phyloP scores from a whole-genome alignment of 2,797 vertebrate species.

The Melanotaenia boesemani region DNA sequence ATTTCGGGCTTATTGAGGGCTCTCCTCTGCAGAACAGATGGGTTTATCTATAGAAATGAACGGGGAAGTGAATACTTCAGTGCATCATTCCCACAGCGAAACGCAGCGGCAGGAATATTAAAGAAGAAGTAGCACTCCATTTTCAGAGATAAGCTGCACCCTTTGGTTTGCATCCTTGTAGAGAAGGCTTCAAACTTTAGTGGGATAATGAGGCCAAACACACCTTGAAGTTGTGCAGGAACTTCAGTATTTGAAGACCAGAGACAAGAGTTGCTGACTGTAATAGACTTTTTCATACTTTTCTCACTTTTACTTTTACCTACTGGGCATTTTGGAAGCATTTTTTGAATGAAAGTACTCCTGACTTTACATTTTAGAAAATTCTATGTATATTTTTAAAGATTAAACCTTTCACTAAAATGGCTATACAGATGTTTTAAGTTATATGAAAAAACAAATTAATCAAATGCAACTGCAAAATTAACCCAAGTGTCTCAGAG shows the following conservation, averaged over 20 bases:
- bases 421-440: not conserved
- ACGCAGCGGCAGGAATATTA: not conserved
- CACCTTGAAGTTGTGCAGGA: slow-evolving; percentile 3
- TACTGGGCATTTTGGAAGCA: not conserved
- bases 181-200: not conserved
- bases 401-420: not conserved
- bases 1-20: slow-evolving; percentile 9
- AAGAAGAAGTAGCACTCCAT: not conserved
- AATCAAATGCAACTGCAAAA: not conserved
- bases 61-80: not conserved
- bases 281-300: no score
- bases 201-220: slow-evolving; percentile 5
- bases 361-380: not conserved
- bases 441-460: no score
- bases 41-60: not conserved
- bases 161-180: slow-evolving; percentile 5
- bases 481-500: not conserved
- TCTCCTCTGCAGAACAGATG: not conserved
- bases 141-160: slow-evolving; percentile 11
- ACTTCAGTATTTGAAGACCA: not conserved
- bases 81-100: not conserved
- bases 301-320: not conserved
- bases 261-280: not conserved
- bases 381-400: not conserved
- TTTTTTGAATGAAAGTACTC: not conserved